phyloP scores from a whole-genome alignment of 1,140 invertebrate genomes.

The Himalopsyche phryganea region DNA sequence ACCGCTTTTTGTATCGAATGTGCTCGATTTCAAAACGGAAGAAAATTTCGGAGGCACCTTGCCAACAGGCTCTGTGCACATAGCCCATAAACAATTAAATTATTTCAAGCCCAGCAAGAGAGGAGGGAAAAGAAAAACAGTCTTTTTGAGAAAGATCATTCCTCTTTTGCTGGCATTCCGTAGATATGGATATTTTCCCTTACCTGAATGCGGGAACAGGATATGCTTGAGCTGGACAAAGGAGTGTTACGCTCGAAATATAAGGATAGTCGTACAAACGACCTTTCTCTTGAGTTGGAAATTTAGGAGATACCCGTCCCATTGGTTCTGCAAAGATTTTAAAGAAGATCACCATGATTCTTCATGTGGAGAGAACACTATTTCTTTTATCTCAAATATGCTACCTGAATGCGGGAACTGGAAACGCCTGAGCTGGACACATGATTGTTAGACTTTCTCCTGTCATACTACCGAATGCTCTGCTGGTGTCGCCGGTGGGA shows the following conservation, averaged over 20 bases:
- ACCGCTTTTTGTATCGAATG: slow-evolving; percentile 44
- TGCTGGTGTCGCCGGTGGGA: slow-evolving; percentile 64
- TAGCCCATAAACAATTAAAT: no score
- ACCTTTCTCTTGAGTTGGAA: no score
- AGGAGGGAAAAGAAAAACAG: background rate
- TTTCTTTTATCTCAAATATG: slow-evolving; percentile 1
- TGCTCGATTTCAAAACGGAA: slow-evolving; percentile 50
- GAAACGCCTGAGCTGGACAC: slow-evolving; percentile 70
- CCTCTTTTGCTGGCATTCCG: no score
- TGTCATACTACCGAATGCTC: slow-evolving; percentile 55
- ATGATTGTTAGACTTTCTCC: slow-evolving; percentile 57
- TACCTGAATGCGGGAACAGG: no score
- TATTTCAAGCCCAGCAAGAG: no score
- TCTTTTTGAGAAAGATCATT: no score
- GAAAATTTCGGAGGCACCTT: slow-evolving; percentile 49
- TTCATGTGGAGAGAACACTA: background rate
- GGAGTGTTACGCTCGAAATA: no score
- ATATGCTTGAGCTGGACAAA: no score
- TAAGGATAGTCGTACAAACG: no score
- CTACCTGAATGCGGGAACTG: slow-evolving; percentile 68
- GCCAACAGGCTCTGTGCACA: slow-evolving; percentile 13
- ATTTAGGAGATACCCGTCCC: slow-evolving; percentile 50
- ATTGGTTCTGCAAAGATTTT: slow-evolving; percentile 36
- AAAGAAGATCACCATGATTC: background rate
- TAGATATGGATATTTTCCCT: slow-evolving; percentile 7